Evolutionary conservation across 2,113 vertebrate genomes (phyloP).

Genomic region (Empidonax traillii): DNA sequence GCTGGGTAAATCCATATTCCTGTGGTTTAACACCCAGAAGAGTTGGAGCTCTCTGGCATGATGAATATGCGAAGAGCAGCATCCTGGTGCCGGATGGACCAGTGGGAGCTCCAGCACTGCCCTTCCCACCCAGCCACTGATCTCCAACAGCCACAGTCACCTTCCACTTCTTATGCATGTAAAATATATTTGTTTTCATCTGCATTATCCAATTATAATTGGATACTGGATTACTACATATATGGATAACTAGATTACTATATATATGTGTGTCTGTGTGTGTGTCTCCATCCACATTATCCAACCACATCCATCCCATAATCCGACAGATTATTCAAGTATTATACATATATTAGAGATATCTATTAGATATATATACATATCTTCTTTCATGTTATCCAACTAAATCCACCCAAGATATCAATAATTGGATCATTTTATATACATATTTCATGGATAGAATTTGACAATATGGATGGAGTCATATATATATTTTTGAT

Average conservation of each 20-base stretch:
- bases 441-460: background rate
- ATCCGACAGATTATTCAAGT: too few species aligned
- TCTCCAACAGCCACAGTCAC: background rate
- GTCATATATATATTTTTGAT: background rate
- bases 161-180: background rate
- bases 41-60: background rate
- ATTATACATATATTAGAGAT: background rate
- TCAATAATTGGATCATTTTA: background rate
- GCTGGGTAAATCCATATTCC: background rate
- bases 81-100: fast-evolving
- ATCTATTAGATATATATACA: too few species aligned
- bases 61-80: background rate
- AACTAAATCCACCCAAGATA: background rate
- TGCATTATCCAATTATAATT: background rate
- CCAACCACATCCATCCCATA: background rate
- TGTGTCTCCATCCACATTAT: background rate
- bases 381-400: background rate
- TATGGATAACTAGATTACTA: background rate
- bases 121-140: background rate
- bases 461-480: background rate
- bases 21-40: background rate
- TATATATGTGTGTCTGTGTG: background rate
- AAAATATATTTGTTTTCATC: background rate
- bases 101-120: too few species aligned
- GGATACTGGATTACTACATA: background rate